These are phyloP conservation scores for Sebastes elongatus DNA, from an alignment of 2,797 vertebrate species.

Conservation along the genomic window DNA sequence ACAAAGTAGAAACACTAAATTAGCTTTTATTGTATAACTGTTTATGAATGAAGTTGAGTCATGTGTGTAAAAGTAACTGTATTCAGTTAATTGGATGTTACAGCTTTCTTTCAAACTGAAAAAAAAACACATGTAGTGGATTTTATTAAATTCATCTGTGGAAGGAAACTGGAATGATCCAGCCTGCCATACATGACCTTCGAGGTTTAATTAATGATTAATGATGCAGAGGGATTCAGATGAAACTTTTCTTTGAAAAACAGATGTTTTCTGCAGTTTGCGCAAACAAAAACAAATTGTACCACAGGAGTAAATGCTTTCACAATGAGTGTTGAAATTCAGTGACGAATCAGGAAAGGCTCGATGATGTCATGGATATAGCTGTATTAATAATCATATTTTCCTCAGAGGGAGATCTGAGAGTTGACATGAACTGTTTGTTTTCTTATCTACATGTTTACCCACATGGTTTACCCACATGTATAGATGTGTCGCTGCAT, in stretches of 20 bases:
- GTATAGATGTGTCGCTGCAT: background rate
- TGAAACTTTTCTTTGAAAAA: conserved; percentile 30
- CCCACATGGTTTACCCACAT: background rate
- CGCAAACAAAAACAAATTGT: conserved; percentile 37
- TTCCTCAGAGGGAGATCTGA: background rate
- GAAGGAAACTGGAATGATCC: background rate
- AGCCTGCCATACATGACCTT: background rate
- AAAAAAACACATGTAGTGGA: background rate
- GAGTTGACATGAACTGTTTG: background rate
- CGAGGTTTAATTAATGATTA: conserved; percentile 47
- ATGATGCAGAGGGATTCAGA: conserved; percentile 10
- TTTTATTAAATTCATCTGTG: background rate
- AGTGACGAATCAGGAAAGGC: background rate
- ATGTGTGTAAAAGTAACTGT: background rate
- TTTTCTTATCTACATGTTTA: conserved; percentile 17
- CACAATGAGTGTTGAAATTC: background rate
- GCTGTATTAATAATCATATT: background rate
- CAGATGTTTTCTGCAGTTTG: background rate
- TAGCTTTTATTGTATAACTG: background rate
- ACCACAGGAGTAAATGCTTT: background rate
- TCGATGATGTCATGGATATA: background rate
- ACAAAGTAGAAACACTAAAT: background rate
- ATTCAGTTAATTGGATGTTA: background rate
- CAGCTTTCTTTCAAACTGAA: background rate
- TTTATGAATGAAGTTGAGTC: background rate